Evolutionary conservation across 1,140 invertebrate species (phyloP), one percentile per base, ranked within the genome.

Genomic region (Cydia splendana): DNA sequence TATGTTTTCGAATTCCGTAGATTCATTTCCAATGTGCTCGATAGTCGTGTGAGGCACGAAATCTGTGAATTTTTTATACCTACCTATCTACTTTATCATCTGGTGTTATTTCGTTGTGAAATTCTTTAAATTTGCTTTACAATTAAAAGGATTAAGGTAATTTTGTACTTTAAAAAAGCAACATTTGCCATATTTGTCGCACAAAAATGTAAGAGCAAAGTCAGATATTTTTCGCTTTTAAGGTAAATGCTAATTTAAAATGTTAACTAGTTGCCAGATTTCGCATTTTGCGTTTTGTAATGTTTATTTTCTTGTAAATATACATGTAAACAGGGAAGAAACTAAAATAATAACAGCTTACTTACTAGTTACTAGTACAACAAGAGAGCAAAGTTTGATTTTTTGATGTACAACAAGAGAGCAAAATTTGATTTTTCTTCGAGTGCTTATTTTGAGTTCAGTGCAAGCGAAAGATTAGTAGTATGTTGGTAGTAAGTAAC

Each of bases 81-180:
- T 51, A 15, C 15, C 10, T 51, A 13, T 30, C 30, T 28, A 28
- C 28, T 30, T 30, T 30, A 0, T 30, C 30, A 4, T 30, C 4
- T 4, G 15, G 15, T 5, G 15, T 13, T 51, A n/a, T n/a, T 48
- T 15, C 4, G 48, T n/a, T 13, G 48, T 15, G 13, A 57, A 57
- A 7, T 57, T n/a, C 15, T n/a, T 15, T 18, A 51, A 51, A 4
- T 51, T 51, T 45, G 75, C 20, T 74, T 51, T 53, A 71, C 65
- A 73, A 51, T 57, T 42, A 38, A 34, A 53, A 24, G 42, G 74
- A 77, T 79, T 57, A 57, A 18, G 53, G 4, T 57, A 57, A 57
- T 57, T 20, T 18, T 57, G 53, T 6, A 18, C 15, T 0, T 57
- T 15, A 15, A 48, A 48, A 51, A 4, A 5, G 53, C 15, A 57